Base-by-base conservation (phyloP, 2,888 invertebrate species). In the Clunio marinus region DNA sequence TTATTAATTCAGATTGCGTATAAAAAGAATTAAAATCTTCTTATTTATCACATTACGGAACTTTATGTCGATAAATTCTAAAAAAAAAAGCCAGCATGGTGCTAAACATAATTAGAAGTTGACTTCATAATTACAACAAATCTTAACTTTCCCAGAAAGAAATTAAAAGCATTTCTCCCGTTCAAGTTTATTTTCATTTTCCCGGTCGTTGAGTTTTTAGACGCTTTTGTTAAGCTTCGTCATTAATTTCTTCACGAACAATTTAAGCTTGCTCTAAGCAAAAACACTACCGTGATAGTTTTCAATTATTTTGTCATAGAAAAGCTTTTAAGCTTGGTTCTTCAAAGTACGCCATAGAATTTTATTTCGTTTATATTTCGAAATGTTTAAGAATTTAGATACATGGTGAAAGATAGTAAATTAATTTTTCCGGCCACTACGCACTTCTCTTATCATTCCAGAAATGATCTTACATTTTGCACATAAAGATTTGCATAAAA, bases 171-270 rank as follows among this genome's bases (percentile, higher is more conserved):
- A 51, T 17, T n/a, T n/a, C n/a, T n/a, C n/a, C n/a, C 5, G 51
- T 41, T 41, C 41, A 15, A n/a, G 22, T 51, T 51, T 51, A 51
- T 51, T 51, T 51, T 51, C 51, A 51, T 51, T 51, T 51, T 41
- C 22, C 17, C 51, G 51, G 51, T 51, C 51, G 51, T 51, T 51
- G 51, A 51, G 17, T 51, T n/a, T 51, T 22, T 17, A 17, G 51
- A 22, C 51, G 51, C 17, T 51, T n/a, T n/a, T 51, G 22, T 22
- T 13, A 51, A 51, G 51, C 51, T 51, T 51, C 51, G 22, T 51
- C 51, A 51, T 51, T 51, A 51, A 20, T 51, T 51, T 22, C 51
- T 41, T 45, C 4, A 4, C 8, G 15, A 45, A 15, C n/a, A 45
- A n/a, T n/a, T n/a, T n/a, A 15, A 45, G 45, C 8, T n/a, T 15